Percentiles rank a stretch among this genome's conserved stretches.
These are phyloP conservation scores for Enteromius treurensis DNA, from an alignment of 2,797 vertebrate genomes.

Conservation along the genomic window DNA sequence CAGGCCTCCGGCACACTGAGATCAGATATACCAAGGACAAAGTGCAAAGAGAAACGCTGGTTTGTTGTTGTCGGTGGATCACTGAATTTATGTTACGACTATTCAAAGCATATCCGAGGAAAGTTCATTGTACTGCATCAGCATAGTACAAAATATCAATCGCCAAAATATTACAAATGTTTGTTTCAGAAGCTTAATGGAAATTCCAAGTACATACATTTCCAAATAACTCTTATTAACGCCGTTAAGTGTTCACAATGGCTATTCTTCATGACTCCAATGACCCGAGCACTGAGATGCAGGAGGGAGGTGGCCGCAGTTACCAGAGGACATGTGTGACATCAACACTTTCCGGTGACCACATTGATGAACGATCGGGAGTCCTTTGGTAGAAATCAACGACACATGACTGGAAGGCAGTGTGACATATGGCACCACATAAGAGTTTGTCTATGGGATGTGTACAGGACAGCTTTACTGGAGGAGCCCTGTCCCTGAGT, in stretches of 20 bases:
- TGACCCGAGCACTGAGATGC: neutral
- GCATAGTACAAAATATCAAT: neutral
- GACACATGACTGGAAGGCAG: constrained; percentile 7
- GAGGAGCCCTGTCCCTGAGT: constrained; percentile 38
- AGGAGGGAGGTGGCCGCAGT: neutral
- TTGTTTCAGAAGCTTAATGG: neutral
- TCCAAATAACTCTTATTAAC: neutral
- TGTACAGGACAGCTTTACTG: constrained; percentile 33
- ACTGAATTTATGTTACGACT: neutral
- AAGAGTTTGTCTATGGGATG: constrained; percentile 33
- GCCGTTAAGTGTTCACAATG: neutral
- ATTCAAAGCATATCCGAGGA: neutral
- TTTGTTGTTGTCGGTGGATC: neutral
- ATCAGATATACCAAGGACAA: constrained; percentile 40
- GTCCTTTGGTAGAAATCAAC: neutral
- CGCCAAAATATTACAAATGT: neutral
- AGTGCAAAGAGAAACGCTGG: constrained; percentile 17
- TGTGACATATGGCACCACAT: constrained; percentile 26
- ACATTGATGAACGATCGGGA: neutral
- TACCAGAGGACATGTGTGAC: constrained; percentile 9
- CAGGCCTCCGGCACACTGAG: constrained; percentile 50
- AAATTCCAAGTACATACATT: neutral
- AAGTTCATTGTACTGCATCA: neutral
- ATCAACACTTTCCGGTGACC: constrained; percentile 11
- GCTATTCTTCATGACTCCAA: constrained; percentile 7